These are phyloP conservation scores for Phalacrocorax carbo DNA, from an alignment of 2,113 vertebrate genomes.

Conservation along the genomic window DNA sequence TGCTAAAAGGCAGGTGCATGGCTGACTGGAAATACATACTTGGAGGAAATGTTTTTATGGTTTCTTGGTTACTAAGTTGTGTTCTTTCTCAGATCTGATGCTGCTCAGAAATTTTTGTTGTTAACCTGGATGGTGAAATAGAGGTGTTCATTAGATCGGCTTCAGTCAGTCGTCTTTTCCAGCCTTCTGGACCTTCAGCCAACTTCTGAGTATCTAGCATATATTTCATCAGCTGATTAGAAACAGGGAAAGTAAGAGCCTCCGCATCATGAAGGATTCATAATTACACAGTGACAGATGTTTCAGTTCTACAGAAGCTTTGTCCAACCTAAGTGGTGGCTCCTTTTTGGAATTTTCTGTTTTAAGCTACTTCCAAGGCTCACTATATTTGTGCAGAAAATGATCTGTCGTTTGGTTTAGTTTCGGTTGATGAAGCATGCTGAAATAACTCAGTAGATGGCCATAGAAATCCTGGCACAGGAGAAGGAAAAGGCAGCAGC, in stretches of 20 bases:
- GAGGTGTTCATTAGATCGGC: not conserved
- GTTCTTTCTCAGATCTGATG: not conserved
- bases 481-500: not conserved
- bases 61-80: not conserved
- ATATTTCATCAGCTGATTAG: not conserved
- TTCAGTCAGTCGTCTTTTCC: not conserved
- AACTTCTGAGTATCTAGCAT: not conserved
- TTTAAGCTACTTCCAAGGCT: not conserved
- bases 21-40: not conserved
- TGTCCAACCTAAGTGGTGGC: not conserved
- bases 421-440: not conserved
- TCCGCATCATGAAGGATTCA: not conserved
- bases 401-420: not conserved
- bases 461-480: not conserved
- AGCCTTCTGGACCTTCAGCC: not conserved
- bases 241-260: not conserved
- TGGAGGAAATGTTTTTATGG: not conserved
- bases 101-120: not conserved
- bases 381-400: not conserved
- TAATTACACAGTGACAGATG: not conserved
- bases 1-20: not conserved
- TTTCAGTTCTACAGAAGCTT: not conserved
- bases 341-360: not conserved
- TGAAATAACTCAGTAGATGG: not conserved
- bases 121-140: not conserved